A percentile compares a stretch with the other conserved stretches of the same genome.
These are phyloP conservation scores for Cyclina sinensis DNA, from an alignment of 1,140 invertebrate genomes.

Conservation along the genomic window DNA sequence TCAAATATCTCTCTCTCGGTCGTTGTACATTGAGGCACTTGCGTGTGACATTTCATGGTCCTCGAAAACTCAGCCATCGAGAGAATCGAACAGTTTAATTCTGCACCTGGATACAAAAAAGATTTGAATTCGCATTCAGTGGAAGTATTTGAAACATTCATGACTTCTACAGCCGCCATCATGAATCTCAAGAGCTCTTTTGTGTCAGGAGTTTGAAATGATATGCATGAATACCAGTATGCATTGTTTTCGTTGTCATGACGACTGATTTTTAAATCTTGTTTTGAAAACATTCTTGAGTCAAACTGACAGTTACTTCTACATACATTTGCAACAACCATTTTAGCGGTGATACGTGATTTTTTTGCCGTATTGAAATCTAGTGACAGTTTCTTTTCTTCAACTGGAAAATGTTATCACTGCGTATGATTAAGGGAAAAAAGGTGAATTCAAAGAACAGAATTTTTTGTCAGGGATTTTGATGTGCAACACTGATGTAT, in stretches of 20 bases:
- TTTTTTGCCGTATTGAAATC: no score
- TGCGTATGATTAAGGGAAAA: no score
- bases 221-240: slow-evolving; percentile 57
- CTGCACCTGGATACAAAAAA: slow-evolving; percentile 62
- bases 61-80: slow-evolving; percentile 17
- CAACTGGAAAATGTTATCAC: no score
- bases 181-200: slow-evolving; percentile 39
- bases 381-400: no score
- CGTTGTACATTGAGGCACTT: slow-evolving; percentile 19
- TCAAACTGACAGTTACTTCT: background rate
- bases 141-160: slow-evolving; percentile 60
- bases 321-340: no score
- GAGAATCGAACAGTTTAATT: slow-evolving; percentile 38
- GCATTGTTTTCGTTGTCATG: slow-evolving; percentile 44
- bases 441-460: no score
- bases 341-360: no score
- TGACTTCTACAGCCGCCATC: slow-evolving; percentile 14
- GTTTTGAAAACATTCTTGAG: background rate
- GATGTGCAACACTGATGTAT: no score
- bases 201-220: slow-evolving; percentile 18
- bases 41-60: slow-evolving; percentile 16
- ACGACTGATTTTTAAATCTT: slow-evolving; percentile 27
- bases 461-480: no score
- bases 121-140: slow-evolving; percentile 20
- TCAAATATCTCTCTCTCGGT: slow-evolving; percentile 12